These are phyloP conservation scores for Blastobasis adustella DNA, from an alignment of 2,888 invertebrate species.

Conservation along the genomic window DNA sequence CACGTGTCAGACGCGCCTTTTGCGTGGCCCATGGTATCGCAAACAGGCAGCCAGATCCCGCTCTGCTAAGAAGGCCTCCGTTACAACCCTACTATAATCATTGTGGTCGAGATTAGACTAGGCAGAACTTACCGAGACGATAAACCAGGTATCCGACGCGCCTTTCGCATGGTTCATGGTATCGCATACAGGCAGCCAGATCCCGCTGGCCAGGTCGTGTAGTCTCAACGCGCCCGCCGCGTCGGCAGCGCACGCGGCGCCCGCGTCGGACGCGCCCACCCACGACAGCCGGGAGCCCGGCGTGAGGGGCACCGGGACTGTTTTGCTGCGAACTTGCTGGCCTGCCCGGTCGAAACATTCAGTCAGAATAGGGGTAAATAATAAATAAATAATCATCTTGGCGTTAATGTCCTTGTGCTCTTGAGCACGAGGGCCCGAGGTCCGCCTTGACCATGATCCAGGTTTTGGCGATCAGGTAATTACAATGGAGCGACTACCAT, in stretches of 20 bases:
- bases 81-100: no score
- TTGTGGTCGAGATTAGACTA: no score
- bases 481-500: no score
- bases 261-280: conserved; percentile 88
- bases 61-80: conserved; percentile 30
- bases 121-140: conserved; percentile 70
- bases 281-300: conserved; percentile 81
- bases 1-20: conserved; percentile 59
- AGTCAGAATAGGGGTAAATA: no score
- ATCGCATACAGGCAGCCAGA: conserved; percentile 90
- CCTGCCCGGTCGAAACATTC: conserved; percentile 23
- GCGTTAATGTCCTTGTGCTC: no score
- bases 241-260: conserved; percentile 86
- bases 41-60: conserved; percentile 87
- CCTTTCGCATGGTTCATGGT: conserved; percentile 76
- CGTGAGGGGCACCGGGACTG: conserved; percentile 78
- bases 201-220: conserved; percentile 78
- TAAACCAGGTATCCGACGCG: conserved; percentile 60
- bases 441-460: no score
- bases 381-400: no score
- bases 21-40: conserved; percentile 80
- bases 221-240: conserved; percentile 84
- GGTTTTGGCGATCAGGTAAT: no score
- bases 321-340: conserved; percentile 57
- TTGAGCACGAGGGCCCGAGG: no score